Evolutionary conservation across 2,797 vertebrate genomes (phyloP), one percentile per base, ranked within the genome.

Genomic region (Ispidina picta): DNA sequence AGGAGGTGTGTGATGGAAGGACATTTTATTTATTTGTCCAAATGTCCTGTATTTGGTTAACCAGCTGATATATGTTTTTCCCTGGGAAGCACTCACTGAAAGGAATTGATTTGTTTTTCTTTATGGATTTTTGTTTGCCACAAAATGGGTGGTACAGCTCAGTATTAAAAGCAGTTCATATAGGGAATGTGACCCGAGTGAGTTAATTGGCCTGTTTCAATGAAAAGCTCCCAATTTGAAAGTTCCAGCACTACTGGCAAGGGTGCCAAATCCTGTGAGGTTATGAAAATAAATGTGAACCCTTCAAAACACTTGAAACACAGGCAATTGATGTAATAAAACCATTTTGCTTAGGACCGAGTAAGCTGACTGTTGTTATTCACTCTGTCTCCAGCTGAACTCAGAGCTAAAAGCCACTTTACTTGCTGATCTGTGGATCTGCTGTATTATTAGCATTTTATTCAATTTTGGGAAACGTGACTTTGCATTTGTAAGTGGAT

Each of bases 351-450:
- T 94, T 87, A 89, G 86, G 92, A 96, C 81, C 76, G 76, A 71
- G 92, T 91, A 94, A 94, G 79, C 33, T 92, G 82, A 89, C 93
- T 91, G 95, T 66, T 89, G 87, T 95, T 96, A 95, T 97, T 97
- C 96, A 95, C 90, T 90, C 80, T 88, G 80, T 87, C 71, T 89
- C 65, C 89, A 86, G 87, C 91, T 95, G 80, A 97, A 97, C 94
- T 95, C 95, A 41, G 88, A 95, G 89, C 95, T 96, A 96, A 97
- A 97, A 97, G 94, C 94, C 93, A 97, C 97, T 96, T 96, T 97
- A 70, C 92, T 96, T 89, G 77, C 83, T 95, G 95, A 95, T 96
- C 96, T 89, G 92, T 93, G 72, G 95, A 92, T 92, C 94, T 94
- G 81, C 94, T 96, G 94, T 94, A 91, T 96, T 97, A 96, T 96